These are phyloP conservation scores for Anolis carolinensis DNA, from an alignment of 2,113 vertebrate species.

Conservation along the genomic window DNA sequence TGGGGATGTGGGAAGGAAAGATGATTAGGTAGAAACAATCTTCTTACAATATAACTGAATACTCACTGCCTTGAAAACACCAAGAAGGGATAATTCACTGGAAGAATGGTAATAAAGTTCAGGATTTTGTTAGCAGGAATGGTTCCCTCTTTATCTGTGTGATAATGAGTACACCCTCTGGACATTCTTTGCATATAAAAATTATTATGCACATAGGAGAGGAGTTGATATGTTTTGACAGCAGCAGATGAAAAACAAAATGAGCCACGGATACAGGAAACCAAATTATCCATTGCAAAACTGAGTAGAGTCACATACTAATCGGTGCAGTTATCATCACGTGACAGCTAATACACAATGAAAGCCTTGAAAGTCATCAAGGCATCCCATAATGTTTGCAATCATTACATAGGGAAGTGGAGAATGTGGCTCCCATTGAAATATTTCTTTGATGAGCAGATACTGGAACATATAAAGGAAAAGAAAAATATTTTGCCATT, in stretches of 20 bases:
- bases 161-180: background rate
- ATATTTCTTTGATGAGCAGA: background rate
- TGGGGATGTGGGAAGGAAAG: background rate
- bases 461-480: background rate
- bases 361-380: background rate
- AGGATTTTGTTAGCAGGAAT: background rate
- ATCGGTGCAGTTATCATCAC: conserved; percentile 9
- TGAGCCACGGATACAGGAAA: background rate
- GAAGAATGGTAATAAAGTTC: background rate
- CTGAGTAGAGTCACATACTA: background rate
- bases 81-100: background rate
- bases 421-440: background rate
- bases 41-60: background rate
- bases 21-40: background rate
- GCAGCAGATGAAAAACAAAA: background rate
- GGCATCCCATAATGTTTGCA: background rate
- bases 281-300: background rate
- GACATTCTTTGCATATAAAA: background rate
- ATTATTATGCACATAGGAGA: background rate
- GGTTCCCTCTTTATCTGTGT: conserved; percentile 1
- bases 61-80: background rate
- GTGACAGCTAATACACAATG: conserved; percentile 2
- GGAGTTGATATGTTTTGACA: background rate
- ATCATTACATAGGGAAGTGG: conserved; percentile 11
- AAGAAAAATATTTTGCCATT: background rate